These are phyloP conservation scores for Drosophila limbata DNA, from an alignment of 2,888 invertebrate genomes.

Conservation along the genomic window DNA sequence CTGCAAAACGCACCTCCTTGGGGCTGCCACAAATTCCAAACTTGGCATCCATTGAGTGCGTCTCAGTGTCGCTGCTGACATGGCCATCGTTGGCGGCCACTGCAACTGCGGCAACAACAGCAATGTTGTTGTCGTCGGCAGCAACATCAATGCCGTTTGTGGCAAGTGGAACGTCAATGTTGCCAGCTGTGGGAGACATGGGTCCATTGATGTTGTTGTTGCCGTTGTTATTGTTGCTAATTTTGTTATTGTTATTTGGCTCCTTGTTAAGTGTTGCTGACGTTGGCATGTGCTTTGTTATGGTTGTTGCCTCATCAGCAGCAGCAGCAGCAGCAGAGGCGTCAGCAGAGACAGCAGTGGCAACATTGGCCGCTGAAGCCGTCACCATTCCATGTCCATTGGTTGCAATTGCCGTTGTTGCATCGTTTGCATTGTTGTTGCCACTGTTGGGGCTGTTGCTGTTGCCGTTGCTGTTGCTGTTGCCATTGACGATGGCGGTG, in stretches of 20 bases:
- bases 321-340: slow-evolving; percentile 22
- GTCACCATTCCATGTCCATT: slow-evolving; percentile 49
- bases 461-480: slow-evolving; percentile 40
- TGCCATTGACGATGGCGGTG: slow-evolving; percentile 17
- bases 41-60: slow-evolving; percentile 82
- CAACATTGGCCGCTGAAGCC: slow-evolving; percentile 15
- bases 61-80: slow-evolving; percentile 79
- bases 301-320: slow-evolving; percentile 58
- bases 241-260: slow-evolving; percentile 79
- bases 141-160: slow-evolving; percentile 56
- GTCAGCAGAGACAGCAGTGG: slow-evolving; percentile 21
- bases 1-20: slow-evolving; percentile 80
- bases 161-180: slow-evolving; percentile 24
- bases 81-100: slow-evolving; percentile 61
- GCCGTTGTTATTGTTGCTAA: slow-evolving; percentile 67
- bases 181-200: slow-evolving; percentile 53
- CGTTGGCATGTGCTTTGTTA: slow-evolving; percentile 68
- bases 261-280: slow-evolving; percentile 77
- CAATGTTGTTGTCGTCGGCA: slow-evolving; percentile 21
- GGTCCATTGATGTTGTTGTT: slow-evolving; percentile 58
- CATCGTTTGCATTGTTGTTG: slow-evolving; percentile 47
- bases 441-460: slow-evolving; percentile 40
- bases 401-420: slow-evolving; percentile 50
- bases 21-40: slow-evolving; percentile 82
- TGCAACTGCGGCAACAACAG: slow-evolving; percentile 24